phyloP scores from a whole-genome alignment of 2,113 vertebrate genomes.

The Asarcornis scutulata region DNA sequence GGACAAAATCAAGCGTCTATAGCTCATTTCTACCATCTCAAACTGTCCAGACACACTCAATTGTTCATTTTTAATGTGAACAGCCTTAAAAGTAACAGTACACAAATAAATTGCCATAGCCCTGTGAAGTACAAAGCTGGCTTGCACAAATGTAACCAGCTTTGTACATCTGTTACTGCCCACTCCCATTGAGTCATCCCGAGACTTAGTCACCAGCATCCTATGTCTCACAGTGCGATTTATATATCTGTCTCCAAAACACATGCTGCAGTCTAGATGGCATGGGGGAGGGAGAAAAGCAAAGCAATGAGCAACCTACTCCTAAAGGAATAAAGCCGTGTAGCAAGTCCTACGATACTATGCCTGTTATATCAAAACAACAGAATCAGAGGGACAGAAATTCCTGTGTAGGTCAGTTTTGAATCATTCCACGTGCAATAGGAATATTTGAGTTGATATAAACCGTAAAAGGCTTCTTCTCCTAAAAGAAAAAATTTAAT shows the following conservation, averaged over 20 bases:
- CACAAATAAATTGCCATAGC: conserved; percentile 18
- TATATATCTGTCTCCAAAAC: conserved; percentile 32
- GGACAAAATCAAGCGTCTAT: not conserved
- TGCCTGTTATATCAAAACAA: not conserved
- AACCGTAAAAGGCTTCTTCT: conserved; percentile 8
- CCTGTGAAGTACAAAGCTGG: conserved; percentile 19
- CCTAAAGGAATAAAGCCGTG: conserved; percentile 13
- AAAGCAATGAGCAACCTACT: not conserved
- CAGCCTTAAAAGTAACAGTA: not conserved
- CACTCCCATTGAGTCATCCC: conserved; percentile 72
- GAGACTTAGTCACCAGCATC: conserved; percentile 55
- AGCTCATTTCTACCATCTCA: not conserved
- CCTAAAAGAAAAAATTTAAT: not conserved
- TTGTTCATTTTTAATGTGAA: not conserved
- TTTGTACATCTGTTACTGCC: conserved; percentile 75
- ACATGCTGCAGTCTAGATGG: conserved; percentile 11
- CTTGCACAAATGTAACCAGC: conserved; percentile 21
- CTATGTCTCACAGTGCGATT: conserved; percentile 47
- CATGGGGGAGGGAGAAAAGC: conserved; percentile 25
- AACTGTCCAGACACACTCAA: not conserved
- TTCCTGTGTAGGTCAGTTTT: not conserved
- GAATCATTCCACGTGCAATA: not conserved
- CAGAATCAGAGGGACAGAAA: not conserved
- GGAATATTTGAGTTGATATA: not conserved
- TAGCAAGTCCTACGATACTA: conserved; percentile 8